These are phyloP conservation scores for Bombus haemorrhoidalis DNA, from an alignment of 1,140 invertebrate species.

Conservation along the genomic window DNA sequence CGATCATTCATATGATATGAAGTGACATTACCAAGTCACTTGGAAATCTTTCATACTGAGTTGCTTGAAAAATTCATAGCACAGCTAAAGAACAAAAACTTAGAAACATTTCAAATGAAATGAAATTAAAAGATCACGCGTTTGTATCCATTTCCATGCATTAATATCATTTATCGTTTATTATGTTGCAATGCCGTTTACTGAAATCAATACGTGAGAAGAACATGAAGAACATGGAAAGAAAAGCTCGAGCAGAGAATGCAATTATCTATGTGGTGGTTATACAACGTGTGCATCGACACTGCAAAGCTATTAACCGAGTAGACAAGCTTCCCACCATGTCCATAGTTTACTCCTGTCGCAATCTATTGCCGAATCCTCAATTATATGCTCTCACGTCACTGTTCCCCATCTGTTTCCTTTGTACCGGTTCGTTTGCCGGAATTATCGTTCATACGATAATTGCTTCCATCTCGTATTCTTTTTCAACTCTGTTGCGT, in stretches of 20 bases:
- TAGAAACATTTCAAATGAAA: background rate
- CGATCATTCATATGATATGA: too few species aligned
- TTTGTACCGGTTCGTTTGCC: background rate
- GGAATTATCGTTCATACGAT: slow-evolving; percentile 29
- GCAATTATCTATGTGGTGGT: slow-evolving; percentile 26
- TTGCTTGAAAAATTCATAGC: too few species aligned
- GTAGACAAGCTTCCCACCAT: slow-evolving; percentile 27
- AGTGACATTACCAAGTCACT: too few species aligned
- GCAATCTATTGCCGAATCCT: slow-evolving; percentile 60
- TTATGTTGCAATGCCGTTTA: background rate
- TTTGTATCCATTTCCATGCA: background rate
- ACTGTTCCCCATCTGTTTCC: slow-evolving; percentile 20
- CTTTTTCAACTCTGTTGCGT: too few species aligned
- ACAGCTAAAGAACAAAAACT: too few species aligned
- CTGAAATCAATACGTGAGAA: background rate
- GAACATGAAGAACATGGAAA: background rate
- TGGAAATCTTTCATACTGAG: too few species aligned
- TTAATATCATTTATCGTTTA: background rate
- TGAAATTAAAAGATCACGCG: background rate
- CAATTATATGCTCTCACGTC: slow-evolving; percentile 54
- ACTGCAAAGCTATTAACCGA: slow-evolving; percentile 43
- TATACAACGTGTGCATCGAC: background rate
- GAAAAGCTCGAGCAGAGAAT: background rate
- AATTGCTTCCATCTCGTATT: background rate
- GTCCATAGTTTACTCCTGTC: slow-evolving; percentile 53